A percentile compares a stretch with the other conserved stretches of the same genome.
These are phyloP conservation scores for Mercenaria mercenaria DNA, from an alignment of 1,140 invertebrate species.

Conservation along the genomic window DNA sequence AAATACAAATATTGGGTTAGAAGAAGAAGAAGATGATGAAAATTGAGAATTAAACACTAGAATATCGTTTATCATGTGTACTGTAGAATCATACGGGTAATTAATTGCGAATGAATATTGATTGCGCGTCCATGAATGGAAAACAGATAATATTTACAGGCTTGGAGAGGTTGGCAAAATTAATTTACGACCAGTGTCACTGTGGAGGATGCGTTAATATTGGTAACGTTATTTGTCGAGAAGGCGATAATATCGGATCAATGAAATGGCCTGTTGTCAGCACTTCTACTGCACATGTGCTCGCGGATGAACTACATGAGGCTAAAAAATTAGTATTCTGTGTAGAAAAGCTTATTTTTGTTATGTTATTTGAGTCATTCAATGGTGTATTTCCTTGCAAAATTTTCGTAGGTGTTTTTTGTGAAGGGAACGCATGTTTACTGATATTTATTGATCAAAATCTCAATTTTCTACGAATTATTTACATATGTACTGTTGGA, in stretches of 20 bases:
- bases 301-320: no score
- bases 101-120: conserved; percentile 4
- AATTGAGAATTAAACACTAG: neutral
- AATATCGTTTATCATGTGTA: neutral
- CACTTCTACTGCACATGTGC: no score
- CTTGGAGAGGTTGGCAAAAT: neutral
- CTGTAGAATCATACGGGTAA: neutral
- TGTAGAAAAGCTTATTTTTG: no score
- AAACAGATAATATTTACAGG: neutral
- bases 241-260: neutral
- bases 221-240: neutral
- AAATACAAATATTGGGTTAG: no score
- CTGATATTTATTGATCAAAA: no score
- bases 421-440: no score
- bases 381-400: no score
- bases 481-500: no score
- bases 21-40: neutral
- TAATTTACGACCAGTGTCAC: conserved; percentile 10
- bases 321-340: no score
- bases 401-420: no score
- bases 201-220: neutral
- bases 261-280: neutral
- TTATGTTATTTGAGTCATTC: no score
- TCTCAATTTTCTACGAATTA: no score
- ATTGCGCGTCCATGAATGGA: conserved; percentile 7